A percentile compares a stretch with the other conserved stretches of the same genome.
phyloP scores from a whole-genome alignment of 2,888 invertebrate species.

The Bugula neritina region DNA sequence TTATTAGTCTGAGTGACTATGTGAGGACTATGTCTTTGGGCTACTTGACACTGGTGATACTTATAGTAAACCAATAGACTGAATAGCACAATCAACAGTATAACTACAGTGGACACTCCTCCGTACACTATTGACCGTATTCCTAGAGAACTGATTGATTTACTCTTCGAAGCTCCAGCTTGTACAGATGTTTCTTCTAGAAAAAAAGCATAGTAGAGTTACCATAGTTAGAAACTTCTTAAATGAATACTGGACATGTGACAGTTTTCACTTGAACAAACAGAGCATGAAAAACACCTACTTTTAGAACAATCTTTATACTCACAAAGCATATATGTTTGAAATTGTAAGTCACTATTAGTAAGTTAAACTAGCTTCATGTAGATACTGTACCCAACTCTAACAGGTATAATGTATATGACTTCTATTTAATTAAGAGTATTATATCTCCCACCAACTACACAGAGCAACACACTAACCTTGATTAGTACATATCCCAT shows the following conservation, averaged over 20 bases:
- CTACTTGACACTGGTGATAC: neutral
- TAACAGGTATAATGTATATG: too few relatives aligned
- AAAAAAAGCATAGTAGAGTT: neutral
- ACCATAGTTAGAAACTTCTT: too few relatives aligned
- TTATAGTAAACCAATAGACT: neutral
- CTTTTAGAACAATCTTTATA: too few relatives aligned
- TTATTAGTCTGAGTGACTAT: neutral
- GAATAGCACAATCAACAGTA: neutral
- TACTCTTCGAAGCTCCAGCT: neutral
- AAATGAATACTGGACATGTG: too few relatives aligned
- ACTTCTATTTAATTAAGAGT: too few relatives aligned
- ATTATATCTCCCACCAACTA: too few relatives aligned
- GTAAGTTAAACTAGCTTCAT: too few relatives aligned
- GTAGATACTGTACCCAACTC: too few relatives aligned
- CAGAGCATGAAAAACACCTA: too few relatives aligned
- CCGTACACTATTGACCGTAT: conserved; percentile 11
- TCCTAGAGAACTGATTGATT: neutral
- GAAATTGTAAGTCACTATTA: too few relatives aligned
- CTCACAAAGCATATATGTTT: too few relatives aligned
- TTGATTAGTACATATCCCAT: neutral
- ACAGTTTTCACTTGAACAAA: too few relatives aligned
- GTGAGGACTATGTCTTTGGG: neutral
- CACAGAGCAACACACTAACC: neutral
- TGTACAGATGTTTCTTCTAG: neutral
- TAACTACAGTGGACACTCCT: neutral